A percentile compares a stretch with the other conserved stretches of the same genome.
These are phyloP conservation scores for Synanthedon vespiformis DNA, from an alignment of 2,888 invertebrate genomes.

Conservation along the genomic window DNA sequence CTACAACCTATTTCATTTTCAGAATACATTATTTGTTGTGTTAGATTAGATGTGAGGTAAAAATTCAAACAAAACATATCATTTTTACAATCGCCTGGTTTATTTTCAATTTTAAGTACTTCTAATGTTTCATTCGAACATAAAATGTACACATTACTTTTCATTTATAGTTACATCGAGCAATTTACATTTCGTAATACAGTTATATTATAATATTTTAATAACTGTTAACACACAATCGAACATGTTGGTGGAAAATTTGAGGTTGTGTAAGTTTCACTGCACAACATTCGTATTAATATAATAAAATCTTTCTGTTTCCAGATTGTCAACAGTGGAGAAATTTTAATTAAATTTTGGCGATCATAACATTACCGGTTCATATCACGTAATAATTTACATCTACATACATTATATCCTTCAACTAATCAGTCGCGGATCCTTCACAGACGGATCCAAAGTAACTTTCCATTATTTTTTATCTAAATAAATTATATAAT, in stretches of 20 bases:
- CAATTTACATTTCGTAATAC: constrained; percentile 52
- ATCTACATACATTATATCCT: constrained; percentile 43
- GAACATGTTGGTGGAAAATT: constrained; percentile 22
- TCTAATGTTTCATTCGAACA: constrained; percentile 52
- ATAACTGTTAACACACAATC: neutral
- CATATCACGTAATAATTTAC: constrained; percentile 61
- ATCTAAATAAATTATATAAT: constrained; percentile 68
- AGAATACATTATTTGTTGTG: too few species aligned
- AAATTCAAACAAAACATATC: constrained; percentile 23
- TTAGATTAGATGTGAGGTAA: neutral
- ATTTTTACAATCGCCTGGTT: constrained; percentile 58
- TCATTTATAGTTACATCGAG: constrained; percentile 54
- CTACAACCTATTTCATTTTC: too few species aligned
- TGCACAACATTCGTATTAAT: neutral
- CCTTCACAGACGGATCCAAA: constrained; percentile 56
- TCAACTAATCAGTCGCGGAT: constrained; percentile 69
- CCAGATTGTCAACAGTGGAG: neutral
- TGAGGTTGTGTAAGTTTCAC: constrained; percentile 4
- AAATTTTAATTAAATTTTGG: constrained; percentile 49
- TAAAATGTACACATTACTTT: constrained; percentile 46
- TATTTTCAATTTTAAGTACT: constrained; percentile 46
- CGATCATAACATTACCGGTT: constrained; percentile 64
- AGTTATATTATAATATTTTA: neutral
- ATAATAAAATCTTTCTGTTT: neutral
- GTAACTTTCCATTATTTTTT: constrained; percentile 53